These are phyloP conservation scores for Pimpla rufipes DNA, from an alignment of 2,888 invertebrate species.

Conservation along the genomic window DNA sequence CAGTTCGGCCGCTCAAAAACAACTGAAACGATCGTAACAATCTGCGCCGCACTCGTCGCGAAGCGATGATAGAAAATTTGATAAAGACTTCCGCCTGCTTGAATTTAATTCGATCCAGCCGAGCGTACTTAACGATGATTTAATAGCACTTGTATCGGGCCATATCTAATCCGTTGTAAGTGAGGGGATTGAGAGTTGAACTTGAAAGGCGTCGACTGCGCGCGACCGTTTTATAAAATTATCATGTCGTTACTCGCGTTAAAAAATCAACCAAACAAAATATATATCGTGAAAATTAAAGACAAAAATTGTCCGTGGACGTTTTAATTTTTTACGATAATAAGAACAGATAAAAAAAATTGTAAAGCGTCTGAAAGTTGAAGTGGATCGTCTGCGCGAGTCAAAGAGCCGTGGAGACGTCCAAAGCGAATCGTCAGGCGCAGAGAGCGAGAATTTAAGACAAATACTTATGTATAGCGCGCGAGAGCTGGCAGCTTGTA, in stretches of 20 bases:
- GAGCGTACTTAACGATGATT: slow-evolving; percentile 46
- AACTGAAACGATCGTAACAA: not conserved
- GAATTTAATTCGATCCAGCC: slow-evolving; percentile 45
- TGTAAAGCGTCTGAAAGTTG: not conserved
- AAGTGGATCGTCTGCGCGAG: not conserved
- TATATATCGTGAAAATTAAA: not conserved
- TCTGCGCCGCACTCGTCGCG: not conserved
- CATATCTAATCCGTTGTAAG: slow-evolving; percentile 14
- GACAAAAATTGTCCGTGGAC: too few species aligned
- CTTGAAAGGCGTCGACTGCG: not conserved
- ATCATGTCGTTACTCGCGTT: not conserved
- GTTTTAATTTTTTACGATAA: too few species aligned
- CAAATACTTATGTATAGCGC: not conserved
- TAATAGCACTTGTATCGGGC: slow-evolving; percentile 9
- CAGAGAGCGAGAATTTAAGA: slow-evolving; percentile 20
- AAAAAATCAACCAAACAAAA: not conserved
- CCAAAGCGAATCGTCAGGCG: slow-evolving; percentile 6
- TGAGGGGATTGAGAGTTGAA: slow-evolving; percentile 17
- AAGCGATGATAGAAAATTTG: slow-evolving; percentile 26
- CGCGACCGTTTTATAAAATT: not conserved
- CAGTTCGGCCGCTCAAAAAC: not conserved
- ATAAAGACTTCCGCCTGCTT: slow-evolving; percentile 38
- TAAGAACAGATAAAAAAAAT: too few species aligned
- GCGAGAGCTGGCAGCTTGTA: slow-evolving; percentile 15
- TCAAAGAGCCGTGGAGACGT: slow-evolving; percentile 1